Evolutionary conservation across 2,888 invertebrate species (phyloP).

Genomic region (Erebia epiphron): DNA sequence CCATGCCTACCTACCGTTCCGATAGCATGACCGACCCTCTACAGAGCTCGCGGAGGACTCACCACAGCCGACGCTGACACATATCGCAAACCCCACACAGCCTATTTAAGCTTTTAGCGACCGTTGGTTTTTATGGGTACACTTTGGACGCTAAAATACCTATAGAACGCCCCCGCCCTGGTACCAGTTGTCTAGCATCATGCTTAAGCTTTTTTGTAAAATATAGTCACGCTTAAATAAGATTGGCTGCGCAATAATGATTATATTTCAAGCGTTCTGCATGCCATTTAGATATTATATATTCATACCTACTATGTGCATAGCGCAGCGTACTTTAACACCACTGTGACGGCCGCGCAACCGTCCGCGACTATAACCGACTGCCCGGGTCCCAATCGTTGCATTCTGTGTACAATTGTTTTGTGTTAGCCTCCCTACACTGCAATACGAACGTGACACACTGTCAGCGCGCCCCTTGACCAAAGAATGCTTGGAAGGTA

Average conservation of each 20-base stretch:
- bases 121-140: conserved; percentile 80
- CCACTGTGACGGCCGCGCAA: conserved; percentile 76
- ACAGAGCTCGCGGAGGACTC: conserved; percentile 61
- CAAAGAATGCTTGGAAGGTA: conserved; percentile 81
- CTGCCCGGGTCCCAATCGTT: conserved; percentile 53
- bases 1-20: conserved; percentile 67
- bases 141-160: conserved; percentile 80
- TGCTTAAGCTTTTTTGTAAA: conserved; percentile 83
- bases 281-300: conserved; percentile 83
- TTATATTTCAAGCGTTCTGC: conserved; percentile 83
- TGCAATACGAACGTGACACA: conserved; percentile 83
- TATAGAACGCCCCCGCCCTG: conserved; percentile 81
- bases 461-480: conserved; percentile 61
- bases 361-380: conserved; percentile 64
- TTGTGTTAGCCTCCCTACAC: conserved; percentile 47
- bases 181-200: conserved; percentile 83
- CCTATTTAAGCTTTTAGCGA: conserved; percentile 80
- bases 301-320: conserved; percentile 81
- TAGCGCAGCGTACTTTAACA: conserved; percentile 80
- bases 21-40: conserved; percentile 72
- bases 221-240: conserved; percentile 83
- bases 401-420: conserved; percentile 49
- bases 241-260: conserved; percentile 84
- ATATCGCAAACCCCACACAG: conserved; percentile 77
- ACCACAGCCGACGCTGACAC: conserved; percentile 74